Conservation (phyloP, 2,888 invertebrate species). For the Hirtodrosophila duncani region DNA sequence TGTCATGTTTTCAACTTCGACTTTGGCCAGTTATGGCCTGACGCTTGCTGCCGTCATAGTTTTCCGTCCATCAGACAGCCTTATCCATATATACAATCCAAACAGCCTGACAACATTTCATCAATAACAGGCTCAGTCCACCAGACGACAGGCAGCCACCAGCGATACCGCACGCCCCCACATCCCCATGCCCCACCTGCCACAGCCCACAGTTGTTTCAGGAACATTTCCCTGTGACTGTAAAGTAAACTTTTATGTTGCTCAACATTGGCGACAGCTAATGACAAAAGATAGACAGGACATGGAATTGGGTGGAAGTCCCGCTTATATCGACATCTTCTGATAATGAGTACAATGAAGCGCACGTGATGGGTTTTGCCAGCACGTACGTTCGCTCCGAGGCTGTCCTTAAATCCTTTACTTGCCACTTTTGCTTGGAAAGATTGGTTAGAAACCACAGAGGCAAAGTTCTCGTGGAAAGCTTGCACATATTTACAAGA, state of each 20-base stretch:
- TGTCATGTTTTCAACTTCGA: not conserved
- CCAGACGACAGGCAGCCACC: conserved; percentile 9
- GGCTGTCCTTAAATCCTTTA: no score
- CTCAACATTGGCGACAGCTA: conserved; percentile 28
- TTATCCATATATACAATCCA: conserved; percentile 26
- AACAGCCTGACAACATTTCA: conserved; percentile 59
- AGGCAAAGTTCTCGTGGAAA: no score
- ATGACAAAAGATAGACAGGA: conserved; percentile 48
- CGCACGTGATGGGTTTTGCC: conserved; percentile 57
- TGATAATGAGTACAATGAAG: conserved; percentile 62
- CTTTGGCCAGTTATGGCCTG: no score
- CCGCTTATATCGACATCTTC: no score
- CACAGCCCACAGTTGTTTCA: conserved; percentile 22
- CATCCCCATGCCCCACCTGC: conserved; percentile 13
- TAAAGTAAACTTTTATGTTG: conserved; percentile 35
- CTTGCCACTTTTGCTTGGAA: no score
- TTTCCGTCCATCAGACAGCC: conserved; percentile 25
- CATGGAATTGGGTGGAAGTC: no score
- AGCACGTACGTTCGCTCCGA: conserved; percentile 55
- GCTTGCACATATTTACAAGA: no score
- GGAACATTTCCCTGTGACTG: conserved; percentile 34
- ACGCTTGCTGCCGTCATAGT: conserved; percentile 35
- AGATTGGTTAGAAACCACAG: no score
- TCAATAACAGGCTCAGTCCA: conserved; percentile 60
- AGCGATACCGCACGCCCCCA: not conserved